These are phyloP conservation scores for Amorpha juglandis DNA, from an alignment of 2,888 invertebrate genomes.

Conservation along the genomic window DNA sequence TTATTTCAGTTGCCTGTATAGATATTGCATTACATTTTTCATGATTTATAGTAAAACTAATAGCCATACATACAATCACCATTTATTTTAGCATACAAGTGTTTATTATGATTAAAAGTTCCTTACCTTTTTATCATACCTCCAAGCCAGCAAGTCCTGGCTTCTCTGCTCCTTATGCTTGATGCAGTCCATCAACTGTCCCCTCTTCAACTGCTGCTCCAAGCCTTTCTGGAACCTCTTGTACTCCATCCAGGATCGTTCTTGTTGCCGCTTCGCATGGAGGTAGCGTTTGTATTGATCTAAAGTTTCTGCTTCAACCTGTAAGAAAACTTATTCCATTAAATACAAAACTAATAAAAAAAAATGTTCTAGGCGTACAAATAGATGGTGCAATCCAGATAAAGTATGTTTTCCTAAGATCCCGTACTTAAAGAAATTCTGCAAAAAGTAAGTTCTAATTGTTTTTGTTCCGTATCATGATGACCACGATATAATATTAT, in stretches of 20 bases:
- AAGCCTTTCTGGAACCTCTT: conserved; percentile 56
- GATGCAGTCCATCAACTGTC: conserved; percentile 59
- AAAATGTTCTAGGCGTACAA: too few relatives aligned
- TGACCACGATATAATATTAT: too few relatives aligned
- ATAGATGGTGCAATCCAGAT: too few relatives aligned
- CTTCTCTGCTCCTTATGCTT: conserved; percentile 60
- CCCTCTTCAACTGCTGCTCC: conserved; percentile 52
- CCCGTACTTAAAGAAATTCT: too few relatives aligned
- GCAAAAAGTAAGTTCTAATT: too few relatives aligned
- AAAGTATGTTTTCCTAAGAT: too few relatives aligned
- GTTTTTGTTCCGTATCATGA: too few relatives aligned
- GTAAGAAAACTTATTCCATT: neutral
- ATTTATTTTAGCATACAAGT: too few relatives aligned
- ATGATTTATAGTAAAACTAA: too few relatives aligned
- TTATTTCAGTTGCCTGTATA: conserved; percentile 47
- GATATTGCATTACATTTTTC: neutral
- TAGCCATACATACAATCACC: too few relatives aligned
- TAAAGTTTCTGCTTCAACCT: conserved; percentile 71
- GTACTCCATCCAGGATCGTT: conserved; percentile 71
- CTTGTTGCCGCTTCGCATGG: conserved; percentile 64
- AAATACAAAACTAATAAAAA: too few relatives aligned
- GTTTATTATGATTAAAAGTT: neutral
- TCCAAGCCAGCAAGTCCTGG: conserved; percentile 54
- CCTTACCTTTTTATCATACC: conserved; percentile 63
- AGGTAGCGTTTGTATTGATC: conserved; percentile 78